phyloP scores from a whole-genome alignment of 92 coral and sea anemone species.

The Muricea muricata region DNA sequence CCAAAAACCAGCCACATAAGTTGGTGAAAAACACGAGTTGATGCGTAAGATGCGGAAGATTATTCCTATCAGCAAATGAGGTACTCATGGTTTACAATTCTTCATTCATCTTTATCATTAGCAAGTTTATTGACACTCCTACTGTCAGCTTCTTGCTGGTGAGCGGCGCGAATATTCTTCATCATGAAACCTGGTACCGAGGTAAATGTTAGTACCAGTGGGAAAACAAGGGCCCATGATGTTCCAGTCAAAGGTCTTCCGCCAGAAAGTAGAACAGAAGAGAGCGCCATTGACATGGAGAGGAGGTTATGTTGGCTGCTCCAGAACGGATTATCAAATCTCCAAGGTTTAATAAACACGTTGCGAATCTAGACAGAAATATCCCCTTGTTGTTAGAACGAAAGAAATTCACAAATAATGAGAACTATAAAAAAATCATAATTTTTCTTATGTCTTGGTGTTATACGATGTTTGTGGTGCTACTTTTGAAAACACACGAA shows the following conservation, averaged over 20 bases:
- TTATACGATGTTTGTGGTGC: too few species aligned
- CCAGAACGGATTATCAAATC: constrained; percentile 26
- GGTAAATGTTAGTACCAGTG: background rate
- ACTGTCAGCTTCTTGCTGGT: background rate
- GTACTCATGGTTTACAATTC: too few species aligned
- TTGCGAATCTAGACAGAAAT: background rate
- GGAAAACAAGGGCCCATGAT: constrained; percentile 29
- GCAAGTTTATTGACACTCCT: too few species aligned
- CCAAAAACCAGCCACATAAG: too few species aligned
- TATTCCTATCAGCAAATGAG: too few species aligned
- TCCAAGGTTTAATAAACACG: constrained; percentile 22
- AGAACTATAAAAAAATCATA: too few species aligned
- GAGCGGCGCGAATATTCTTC: background rate
- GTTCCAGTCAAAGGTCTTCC: constrained; percentile 28
- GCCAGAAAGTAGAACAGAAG: background rate
- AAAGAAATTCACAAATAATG: too few species aligned
- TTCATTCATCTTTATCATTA: too few species aligned
- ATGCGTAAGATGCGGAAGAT: too few species aligned
- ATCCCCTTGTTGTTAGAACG: background rate
- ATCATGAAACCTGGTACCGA: background rate
- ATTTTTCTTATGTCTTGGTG: too few species aligned
- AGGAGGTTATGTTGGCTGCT: constrained; percentile 13
- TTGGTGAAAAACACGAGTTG: too few species aligned
- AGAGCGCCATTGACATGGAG: constrained; percentile 26
- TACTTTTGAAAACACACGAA: background rate